Evolutionary conservation across 64 coral and sea anemone genomes (phyloP), one percentile per base, ranked within the genome.

Genomic region (Stylophora pistillata): DNA sequence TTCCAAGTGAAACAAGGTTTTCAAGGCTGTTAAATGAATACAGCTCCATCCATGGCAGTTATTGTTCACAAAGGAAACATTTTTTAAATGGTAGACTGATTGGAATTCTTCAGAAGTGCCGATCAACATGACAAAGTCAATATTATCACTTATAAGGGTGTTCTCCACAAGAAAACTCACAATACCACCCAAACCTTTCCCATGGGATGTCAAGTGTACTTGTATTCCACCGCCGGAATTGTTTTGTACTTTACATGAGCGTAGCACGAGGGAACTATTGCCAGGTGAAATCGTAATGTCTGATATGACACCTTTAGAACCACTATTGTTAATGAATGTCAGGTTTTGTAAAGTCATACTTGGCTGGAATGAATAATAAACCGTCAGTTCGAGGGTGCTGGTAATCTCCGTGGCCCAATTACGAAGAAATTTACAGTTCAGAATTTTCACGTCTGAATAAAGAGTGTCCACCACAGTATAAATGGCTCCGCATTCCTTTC

Each of bases 311-410:
- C 6, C 37, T 41, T 6, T 41, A 41, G 37, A 2, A 25, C 6
- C 79, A 63, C 33, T 64, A 30, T 82, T 82, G 17, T 23, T 13
- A 60, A 65, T 64, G 64, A 82, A 82, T 21, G 58, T 65, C 15
- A 58, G 32, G 13, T 82, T 82, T 47, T n/a, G 30, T n/a, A 82
- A 63, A 12, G 31, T 65, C 9, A 82, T 58, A 33, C 79, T 29
- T 10, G 30, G 57, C 61, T 16, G 18, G 23, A 4, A 30, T 65
- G 5, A 4, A 12, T 0, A 0, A 17, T 1, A 57, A 28, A 25
- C 2, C 0, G 3, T 64, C 13, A 82, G 6, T 12, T 47, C 27
- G 2, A 82, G 61, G 28, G 79, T 82, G 57, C 79, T 30, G 13
- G 78, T 15, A 30, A 2, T 2, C 57, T 29, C 26, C 11, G 59